Evolutionary conservation across 2,113 vertebrate genomes (phyloP).

Genomic region (Malurus elegans): DNA sequence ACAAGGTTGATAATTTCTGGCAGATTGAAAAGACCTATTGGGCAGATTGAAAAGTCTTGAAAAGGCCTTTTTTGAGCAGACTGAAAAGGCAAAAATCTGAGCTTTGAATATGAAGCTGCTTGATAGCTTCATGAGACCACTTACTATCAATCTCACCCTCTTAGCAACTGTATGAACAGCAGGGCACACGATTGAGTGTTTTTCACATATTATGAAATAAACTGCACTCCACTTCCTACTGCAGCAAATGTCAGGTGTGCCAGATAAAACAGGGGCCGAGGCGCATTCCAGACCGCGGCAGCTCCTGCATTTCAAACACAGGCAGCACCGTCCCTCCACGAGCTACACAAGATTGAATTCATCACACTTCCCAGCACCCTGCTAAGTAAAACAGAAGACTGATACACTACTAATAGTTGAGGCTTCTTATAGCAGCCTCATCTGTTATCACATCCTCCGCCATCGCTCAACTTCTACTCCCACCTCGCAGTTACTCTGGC

Average conservation of each 20-base stretch:
- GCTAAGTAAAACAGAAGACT: conserved; percentile 49
- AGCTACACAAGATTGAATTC: not conserved
- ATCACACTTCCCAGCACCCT: not conserved
- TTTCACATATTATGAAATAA: conserved; percentile 46
- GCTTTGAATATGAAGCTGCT: conserved; percentile 11
- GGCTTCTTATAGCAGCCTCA: conserved; percentile 44
- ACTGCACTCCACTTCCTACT: not conserved
- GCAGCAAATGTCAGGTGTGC: conserved; percentile 33
- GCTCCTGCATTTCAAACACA: not conserved
- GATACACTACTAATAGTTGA: conserved; percentile 47
- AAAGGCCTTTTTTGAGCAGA: not conserved
- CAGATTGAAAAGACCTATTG: not conserved
- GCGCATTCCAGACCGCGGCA: not conserved
- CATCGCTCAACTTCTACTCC: conserved; percentile 12
- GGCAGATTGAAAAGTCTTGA: not conserved
- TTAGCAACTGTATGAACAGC: conserved; percentile 33
- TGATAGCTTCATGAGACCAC: conserved; percentile 16
- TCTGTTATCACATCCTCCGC: conserved; percentile 56
- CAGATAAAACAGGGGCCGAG: conserved; percentile 20
- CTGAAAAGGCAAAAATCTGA: conserved; percentile 25
- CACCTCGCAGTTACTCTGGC: conserved; percentile 40
- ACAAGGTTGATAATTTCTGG: not conserved
- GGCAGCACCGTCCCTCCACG: not conserved
- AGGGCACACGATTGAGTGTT: conserved; percentile 31
- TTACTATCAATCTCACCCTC: conserved; percentile 47